Conservation (phyloP, 1,140 invertebrate genomes). For the Littorina saxatilis region DNA sequence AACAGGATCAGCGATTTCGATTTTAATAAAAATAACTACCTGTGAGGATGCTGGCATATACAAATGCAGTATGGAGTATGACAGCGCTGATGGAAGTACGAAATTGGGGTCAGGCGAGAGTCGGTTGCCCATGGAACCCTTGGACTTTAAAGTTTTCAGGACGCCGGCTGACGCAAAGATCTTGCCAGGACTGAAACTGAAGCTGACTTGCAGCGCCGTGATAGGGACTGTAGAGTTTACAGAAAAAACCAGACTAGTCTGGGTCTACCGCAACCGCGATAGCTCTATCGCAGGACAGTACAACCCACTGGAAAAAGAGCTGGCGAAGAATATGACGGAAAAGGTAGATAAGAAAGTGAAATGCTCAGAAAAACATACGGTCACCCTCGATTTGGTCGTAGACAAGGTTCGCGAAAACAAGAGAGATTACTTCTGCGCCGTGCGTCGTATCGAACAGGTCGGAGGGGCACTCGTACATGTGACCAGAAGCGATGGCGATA, state of each 20-base stretch:
- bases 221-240: not conserved
- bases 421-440: constrained; percentile 9
- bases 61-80: not conserved
- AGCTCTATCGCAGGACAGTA: not conserved
- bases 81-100: not conserved
- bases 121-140: not conserved
- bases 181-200: not conserved
- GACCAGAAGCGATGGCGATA: not conserved
- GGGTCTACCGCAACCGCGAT: constrained; percentile 3
- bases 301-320: not conserved
- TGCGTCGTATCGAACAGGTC: not conserved
- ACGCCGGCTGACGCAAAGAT: not conserved
- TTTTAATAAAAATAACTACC: not conserved
- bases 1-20: not conserved
- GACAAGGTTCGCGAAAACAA: not conserved
- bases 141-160: not conserved
- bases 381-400: not conserved
- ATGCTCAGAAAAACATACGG: not conserved
- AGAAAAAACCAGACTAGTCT: not conserved
- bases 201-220: not conserved
- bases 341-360: not conserved
- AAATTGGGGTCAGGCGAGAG: not conserved
- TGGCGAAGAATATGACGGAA: not conserved
- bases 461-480: not conserved
- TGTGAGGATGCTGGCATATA: not conserved